Percentiles rank a stretch among this genome's conserved stretches.
These are phyloP conservation scores for Zaprionus lachaisei DNA, from an alignment of 1,140 invertebrate species.

Conservation along the genomic window DNA sequence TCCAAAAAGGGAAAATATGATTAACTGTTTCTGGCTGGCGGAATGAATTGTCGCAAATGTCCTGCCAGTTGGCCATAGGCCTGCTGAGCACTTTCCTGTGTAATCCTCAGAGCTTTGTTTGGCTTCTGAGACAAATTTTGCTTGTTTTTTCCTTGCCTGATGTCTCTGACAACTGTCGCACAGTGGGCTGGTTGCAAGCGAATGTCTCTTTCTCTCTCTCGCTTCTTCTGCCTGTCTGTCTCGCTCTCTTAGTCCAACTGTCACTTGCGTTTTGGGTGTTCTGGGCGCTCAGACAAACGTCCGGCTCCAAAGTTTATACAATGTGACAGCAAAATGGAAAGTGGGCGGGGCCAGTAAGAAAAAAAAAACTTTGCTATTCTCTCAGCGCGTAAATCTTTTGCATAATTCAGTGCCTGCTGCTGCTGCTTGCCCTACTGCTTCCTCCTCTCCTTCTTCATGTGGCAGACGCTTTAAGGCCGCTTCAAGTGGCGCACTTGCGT, in stretches of 20 bases:
- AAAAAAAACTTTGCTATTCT: constrained; percentile 41
- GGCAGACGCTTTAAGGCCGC: constrained; percentile 43
- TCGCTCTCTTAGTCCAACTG: constrained; percentile 52
- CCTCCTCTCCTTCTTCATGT: constrained; percentile 15
- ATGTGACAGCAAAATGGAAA: constrained; percentile 34
- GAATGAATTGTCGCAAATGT: constrained; percentile 38
- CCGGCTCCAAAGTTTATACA: constrained; percentile 63
- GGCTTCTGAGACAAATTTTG: constrained; percentile 49
- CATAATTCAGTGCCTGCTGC: constrained; percentile 78
- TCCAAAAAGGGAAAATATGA: constrained; percentile 44
- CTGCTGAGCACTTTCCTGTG: constrained; percentile 63
- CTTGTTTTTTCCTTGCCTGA: constrained; percentile 31
- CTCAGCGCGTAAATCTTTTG: constrained; percentile 79
- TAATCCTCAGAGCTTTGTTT: constrained; percentile 70
- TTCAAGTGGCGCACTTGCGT: constrained; percentile 50
- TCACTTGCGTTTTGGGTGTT: constrained; percentile 51
- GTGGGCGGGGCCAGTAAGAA: background rate
- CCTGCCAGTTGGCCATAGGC: constrained; percentile 56
- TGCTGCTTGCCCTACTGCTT: constrained; percentile 24
- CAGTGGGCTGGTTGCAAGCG: constrained; percentile 30
- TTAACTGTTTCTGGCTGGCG: constrained; percentile 45
- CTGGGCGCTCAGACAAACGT: constrained; percentile 22
- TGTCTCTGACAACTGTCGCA: constrained; percentile 38
- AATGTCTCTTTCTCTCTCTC: constrained; percentile 10
- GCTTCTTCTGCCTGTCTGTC: constrained; percentile 12